A percentile compares a stretch with the other conserved stretches of the same genome.
Evolutionary conservation across 2,888 invertebrate genomes (phyloP).

Genomic region (Pecten maximus): DNA sequence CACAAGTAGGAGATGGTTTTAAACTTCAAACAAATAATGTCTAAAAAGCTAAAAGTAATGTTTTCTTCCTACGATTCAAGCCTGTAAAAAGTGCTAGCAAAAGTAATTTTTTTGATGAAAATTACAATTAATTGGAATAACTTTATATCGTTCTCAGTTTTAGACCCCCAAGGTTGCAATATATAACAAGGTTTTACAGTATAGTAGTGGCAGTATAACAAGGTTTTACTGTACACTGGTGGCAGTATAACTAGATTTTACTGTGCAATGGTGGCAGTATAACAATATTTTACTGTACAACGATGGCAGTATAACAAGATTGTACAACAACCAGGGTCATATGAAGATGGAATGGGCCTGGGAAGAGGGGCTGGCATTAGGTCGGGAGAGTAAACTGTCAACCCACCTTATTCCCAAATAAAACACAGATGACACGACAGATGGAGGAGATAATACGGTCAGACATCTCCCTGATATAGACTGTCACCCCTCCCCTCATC

Average conservation of each 20-base stretch:
- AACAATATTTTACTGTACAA: background rate
- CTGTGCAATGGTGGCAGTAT: background rate
- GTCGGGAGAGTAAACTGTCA: no score
- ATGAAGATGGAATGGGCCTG: no score
- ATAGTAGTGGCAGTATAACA: background rate
- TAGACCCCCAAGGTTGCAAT: background rate
- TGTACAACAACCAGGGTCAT: background rate
- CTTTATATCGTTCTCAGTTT: background rate
- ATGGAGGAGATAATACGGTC: no score
- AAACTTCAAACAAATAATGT: background rate
- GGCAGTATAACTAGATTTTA: background rate
- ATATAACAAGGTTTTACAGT: background rate
- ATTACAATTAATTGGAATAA: background rate
- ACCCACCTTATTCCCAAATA: no score
- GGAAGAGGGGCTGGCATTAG: no score
- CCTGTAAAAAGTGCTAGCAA: background rate
- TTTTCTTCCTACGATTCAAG: background rate
- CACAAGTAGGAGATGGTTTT: background rate
- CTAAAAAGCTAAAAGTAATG: background rate
- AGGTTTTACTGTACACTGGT: background rate
- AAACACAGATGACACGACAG: no score
- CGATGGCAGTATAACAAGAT: background rate
- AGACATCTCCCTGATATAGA: no score
- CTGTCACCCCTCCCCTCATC: background rate
- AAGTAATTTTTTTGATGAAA: background rate